phyloP scores from a whole-genome alignment of 2,113 vertebrate species.

The Falco punctatus region DNA sequence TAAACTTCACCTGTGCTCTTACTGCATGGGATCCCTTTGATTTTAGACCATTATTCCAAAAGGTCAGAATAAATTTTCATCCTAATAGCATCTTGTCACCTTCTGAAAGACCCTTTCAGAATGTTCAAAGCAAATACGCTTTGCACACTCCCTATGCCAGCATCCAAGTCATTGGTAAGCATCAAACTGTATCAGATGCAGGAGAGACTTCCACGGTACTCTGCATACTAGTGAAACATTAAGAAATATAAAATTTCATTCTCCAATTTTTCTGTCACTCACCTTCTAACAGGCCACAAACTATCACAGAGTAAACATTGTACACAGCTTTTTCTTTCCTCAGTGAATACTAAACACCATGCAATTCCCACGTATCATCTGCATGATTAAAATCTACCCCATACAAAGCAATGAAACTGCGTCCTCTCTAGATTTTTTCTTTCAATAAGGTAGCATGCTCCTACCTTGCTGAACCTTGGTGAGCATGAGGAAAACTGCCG shows the following conservation, averaged over 20 bases:
- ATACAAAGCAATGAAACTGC: fast-evolving
- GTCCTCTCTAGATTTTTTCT: not conserved
- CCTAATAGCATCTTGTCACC: not conserved
- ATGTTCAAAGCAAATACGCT: not conserved
- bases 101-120: not conserved
- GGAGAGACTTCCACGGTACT: not conserved
- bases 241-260: not conserved
- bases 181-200: not conserved
- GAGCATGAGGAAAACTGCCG: conserved; percentile 97
- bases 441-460: not conserved
- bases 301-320: not conserved
- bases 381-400: not conserved
- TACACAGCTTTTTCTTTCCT: not conserved
- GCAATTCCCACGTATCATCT: not conserved
- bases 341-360: not conserved
- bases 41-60: not conserved
- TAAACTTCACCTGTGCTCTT: not conserved
- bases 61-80: not conserved
- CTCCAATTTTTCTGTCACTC: not conserved
- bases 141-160: not conserved
- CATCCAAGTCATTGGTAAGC: not conserved
- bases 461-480: conserved; percentile 94
- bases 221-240: not conserved
- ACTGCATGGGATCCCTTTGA: not conserved
- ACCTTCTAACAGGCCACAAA: not conserved